These are phyloP conservation scores for Drosophila triauraria DNA, from an alignment of 1,140 invertebrate genomes.

Conservation along the genomic window DNA sequence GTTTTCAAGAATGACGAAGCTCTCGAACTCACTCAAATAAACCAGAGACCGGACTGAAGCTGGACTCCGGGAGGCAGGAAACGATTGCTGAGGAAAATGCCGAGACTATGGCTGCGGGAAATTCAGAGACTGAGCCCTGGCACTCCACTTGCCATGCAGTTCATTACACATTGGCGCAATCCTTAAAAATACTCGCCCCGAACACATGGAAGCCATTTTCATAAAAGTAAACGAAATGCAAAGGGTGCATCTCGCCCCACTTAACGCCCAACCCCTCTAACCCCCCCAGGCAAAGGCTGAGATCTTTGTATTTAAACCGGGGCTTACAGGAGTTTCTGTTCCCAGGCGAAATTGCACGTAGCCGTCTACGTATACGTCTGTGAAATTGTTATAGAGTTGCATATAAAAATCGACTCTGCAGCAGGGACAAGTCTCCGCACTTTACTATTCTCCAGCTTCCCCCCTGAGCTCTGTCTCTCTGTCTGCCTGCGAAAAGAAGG, in stretches of 20 bases:
- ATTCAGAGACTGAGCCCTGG: slow-evolving; percentile 8
- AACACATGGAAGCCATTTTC: slow-evolving; percentile 60
- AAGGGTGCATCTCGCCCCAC: slow-evolving; percentile 1
- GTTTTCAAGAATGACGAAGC: slow-evolving; percentile 69
- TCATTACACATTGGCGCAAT: slow-evolving; percentile 69
- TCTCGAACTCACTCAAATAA: slow-evolving; percentile 36
- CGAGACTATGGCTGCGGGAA: slow-evolving; percentile 12
- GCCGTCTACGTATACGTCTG: slow-evolving; percentile 48
- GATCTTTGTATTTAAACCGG: slow-evolving; percentile 70
- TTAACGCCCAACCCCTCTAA: too few species aligned
- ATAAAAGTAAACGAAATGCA: slow-evolving; percentile 77
- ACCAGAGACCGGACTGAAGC: slow-evolving; percentile 15
- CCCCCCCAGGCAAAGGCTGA: slow-evolving; percentile 26
- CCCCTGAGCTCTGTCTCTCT: slow-evolving; percentile 31
- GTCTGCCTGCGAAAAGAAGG: slow-evolving; percentile 37
- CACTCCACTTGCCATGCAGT: slow-evolving; percentile 52
- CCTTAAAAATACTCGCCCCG: slow-evolving; percentile 52
- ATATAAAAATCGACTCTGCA: slow-evolving; percentile 70
- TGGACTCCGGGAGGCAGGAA: background rate
- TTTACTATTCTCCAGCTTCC: slow-evolving; percentile 16
- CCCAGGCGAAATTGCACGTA: slow-evolving; percentile 71
- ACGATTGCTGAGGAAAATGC: background rate
- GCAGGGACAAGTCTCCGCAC: slow-evolving; percentile 50
- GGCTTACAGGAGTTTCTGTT: slow-evolving; percentile 32
- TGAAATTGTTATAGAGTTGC: slow-evolving; percentile 71